Evolutionary conservation across 2,797 vertebrate species (phyloP).

Genomic region (Gadopsis bispinosus): DNA sequence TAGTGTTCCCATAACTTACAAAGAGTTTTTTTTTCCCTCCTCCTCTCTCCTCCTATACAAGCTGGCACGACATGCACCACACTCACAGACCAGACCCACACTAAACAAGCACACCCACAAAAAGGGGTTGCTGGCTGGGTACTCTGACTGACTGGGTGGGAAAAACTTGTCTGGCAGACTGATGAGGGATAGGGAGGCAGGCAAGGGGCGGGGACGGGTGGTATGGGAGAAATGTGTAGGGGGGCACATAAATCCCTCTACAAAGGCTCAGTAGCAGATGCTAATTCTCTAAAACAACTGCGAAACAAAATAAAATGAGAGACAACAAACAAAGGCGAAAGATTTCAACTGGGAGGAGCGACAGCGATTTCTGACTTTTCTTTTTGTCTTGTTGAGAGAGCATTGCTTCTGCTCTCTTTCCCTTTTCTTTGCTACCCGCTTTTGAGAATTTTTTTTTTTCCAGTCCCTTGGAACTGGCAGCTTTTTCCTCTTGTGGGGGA

Average conservation of each 20-base stretch:
- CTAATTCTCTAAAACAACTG: slow-evolving; percentile 80
- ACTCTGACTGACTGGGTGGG: slow-evolving; percentile 77
- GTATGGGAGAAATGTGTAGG: slow-evolving; percentile 69
- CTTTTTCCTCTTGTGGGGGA: slow-evolving; percentile 71
- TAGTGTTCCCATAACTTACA: slow-evolving; percentile 95
- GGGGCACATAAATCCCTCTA: slow-evolving; percentile 79
- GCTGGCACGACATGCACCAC: slow-evolving; percentile 78
- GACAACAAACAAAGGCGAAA: slow-evolving; percentile 65
- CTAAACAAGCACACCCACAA: slow-evolving; percentile 80
- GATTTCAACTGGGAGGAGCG: slow-evolving; percentile 64
- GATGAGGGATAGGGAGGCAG: slow-evolving; percentile 72
- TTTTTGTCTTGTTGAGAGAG: slow-evolving; percentile 70
- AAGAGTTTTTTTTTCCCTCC: slow-evolving; percentile 81
- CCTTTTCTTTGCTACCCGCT: slow-evolving; percentile 67
- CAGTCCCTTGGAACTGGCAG: slow-evolving; percentile 70
- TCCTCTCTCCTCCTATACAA: slow-evolving; percentile 77
- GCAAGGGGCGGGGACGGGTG: slow-evolving; percentile 66
- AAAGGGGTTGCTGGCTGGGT: slow-evolving; percentile 74
- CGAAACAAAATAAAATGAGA: slow-evolving; percentile 78
- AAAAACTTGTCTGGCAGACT: slow-evolving; percentile 80
- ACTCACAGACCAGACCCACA: slow-evolving; percentile 71
- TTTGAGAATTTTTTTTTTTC: slow-evolving; percentile 57
- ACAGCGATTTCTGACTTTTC: slow-evolving; percentile 63
- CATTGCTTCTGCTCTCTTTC: slow-evolving; percentile 52
- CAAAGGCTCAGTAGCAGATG: slow-evolving; percentile 78